Conservation (phyloP, 2,888 invertebrate species). For the Xylocampa areola region DNA sequence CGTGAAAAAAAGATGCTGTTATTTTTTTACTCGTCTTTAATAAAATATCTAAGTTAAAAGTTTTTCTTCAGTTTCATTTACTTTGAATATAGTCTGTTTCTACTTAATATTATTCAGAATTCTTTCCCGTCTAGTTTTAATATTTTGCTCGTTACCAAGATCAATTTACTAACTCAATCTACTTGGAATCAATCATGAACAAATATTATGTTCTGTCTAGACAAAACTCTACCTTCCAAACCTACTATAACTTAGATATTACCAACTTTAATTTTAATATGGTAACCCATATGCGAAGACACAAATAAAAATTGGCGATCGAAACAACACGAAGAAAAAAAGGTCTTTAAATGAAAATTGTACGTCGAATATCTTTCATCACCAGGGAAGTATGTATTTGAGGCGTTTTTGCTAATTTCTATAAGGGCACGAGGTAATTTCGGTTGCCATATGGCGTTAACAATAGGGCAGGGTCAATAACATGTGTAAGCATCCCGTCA, state of each 20-base stretch:
- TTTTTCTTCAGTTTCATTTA: conserved; percentile 1
- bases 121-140: too few relatives aligned
- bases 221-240: too few relatives aligned
- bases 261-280: too few relatives aligned
- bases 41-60: conserved; percentile 21
- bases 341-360: conserved; percentile 63
- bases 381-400: conserved; percentile 48
- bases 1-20: conserved; percentile 22
- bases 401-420: conserved; percentile 74
- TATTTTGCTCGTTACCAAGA: too few relatives aligned
- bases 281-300: conserved; percentile 22
- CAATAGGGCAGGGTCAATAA: conserved; percentile 88
- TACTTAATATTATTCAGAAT: too few relatives aligned
- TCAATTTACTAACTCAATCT: too few relatives aligned
- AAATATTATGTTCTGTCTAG: too few relatives aligned
- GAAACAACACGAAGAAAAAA: conserved; percentile 36
- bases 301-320: conserved; percentile 30
- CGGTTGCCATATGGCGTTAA: conserved; percentile 84
- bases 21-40: conserved; percentile 14
- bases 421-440: conserved; percentile 75
- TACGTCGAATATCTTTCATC: conserved; percentile 55
- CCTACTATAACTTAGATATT: too few relatives aligned
- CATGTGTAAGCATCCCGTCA: conserved; percentile 82
- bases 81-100: too few relatives aligned
- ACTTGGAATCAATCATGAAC: too few relatives aligned